Conservation (phyloP, 2,888 invertebrate genomes). For the Gastrophysa polygoni region DNA sequence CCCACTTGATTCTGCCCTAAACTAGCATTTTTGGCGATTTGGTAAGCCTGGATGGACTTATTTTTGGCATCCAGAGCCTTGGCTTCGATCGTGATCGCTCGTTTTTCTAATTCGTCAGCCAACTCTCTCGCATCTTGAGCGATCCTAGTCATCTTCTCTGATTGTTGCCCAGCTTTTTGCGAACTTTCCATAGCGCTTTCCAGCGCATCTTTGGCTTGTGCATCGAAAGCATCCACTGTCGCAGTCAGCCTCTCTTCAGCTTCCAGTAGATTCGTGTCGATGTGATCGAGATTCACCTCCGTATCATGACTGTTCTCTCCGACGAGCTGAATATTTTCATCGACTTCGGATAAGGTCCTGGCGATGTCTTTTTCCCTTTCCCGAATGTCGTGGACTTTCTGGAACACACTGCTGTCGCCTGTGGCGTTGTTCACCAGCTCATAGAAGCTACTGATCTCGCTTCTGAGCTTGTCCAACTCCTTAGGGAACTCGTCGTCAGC, state of each 20-base stretch:
- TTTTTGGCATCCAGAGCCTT: slow-evolving; percentile 83
- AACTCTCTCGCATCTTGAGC: slow-evolving; percentile 86
- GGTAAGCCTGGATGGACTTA: slow-evolving; percentile 80
- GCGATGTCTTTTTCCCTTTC: slow-evolving; percentile 71
- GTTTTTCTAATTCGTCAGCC: slow-evolving; percentile 79
- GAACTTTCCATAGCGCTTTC: slow-evolving; percentile 80
- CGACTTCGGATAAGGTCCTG: slow-evolving; percentile 58
- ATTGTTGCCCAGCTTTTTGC: slow-evolving; percentile 87
- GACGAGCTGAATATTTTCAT: slow-evolving; percentile 58
- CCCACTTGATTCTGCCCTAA: slow-evolving; percentile 57
- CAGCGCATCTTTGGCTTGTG: slow-evolving; percentile 82
- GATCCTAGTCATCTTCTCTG: slow-evolving; percentile 87
- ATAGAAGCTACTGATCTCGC: slow-evolving; percentile 75
- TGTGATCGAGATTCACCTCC: slow-evolving; percentile 32
- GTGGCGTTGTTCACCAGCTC: slow-evolving; percentile 76
- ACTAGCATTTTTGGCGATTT: slow-evolving; percentile 72
- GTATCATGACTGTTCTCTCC: slow-evolving; percentile 26
- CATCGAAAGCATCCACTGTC: slow-evolving; percentile 69
- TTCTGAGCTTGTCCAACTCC: slow-evolving; percentile 78
- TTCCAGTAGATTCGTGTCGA: slow-evolving; percentile 35
- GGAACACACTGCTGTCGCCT: slow-evolving; percentile 32
- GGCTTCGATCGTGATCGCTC: slow-evolving; percentile 76
- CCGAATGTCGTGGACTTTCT: slow-evolving; percentile 72
- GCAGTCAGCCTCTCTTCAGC: slow-evolving; percentile 57
- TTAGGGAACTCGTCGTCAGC: slow-evolving; percentile 90